Percentiles rank a stretch among this genome's conserved stretches.
These are phyloP conservation scores for Psettodes erumei DNA, from an alignment of 2,113 vertebrate species.

Conservation along the genomic window DNA sequence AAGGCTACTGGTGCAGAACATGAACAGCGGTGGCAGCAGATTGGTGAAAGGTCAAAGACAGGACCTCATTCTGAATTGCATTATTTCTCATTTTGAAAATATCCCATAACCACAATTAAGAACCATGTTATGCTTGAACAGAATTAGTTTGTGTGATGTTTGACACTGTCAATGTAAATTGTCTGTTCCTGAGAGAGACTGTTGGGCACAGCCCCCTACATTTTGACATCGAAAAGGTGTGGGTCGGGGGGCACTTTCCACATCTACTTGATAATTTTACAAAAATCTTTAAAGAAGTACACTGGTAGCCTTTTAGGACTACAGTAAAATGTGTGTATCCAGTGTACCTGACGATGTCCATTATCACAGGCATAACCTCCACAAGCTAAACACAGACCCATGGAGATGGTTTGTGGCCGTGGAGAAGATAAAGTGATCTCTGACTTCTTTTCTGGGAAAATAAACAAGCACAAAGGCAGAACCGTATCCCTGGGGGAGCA, in stretches of 20 bases:
- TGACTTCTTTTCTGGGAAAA: conserved; percentile 61
- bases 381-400: conserved; percentile 29
- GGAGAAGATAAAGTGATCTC: conserved; percentile 52
- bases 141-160: not conserved
- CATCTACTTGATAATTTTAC: no score
- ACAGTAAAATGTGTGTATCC: conserved; percentile 11
- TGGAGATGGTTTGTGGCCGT: conserved; percentile 34
- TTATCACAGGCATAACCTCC: conserved; percentile 33
- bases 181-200: not conserved
- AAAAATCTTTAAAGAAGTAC: not conserved
- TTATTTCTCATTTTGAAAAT: not conserved
- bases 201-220: no score
- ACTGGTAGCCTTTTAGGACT: not conserved
- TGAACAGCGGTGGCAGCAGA: not conserved
- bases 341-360: conserved; percentile 24
- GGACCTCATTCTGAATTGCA: not conserved
- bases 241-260: not conserved
- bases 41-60: not conserved
- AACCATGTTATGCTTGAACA: not conserved
- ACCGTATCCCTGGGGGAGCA: conserved; percentile 82
- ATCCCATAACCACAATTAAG: no score
- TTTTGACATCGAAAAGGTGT: not conserved
- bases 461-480: conserved; percentile 70
- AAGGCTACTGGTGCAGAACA: not conserved
- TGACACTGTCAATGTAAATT: not conserved